Base-by-base conservation (phyloP, 37 sponge, comb jelly and placozoan species). In the Ephydatia muelleri region DNA sequence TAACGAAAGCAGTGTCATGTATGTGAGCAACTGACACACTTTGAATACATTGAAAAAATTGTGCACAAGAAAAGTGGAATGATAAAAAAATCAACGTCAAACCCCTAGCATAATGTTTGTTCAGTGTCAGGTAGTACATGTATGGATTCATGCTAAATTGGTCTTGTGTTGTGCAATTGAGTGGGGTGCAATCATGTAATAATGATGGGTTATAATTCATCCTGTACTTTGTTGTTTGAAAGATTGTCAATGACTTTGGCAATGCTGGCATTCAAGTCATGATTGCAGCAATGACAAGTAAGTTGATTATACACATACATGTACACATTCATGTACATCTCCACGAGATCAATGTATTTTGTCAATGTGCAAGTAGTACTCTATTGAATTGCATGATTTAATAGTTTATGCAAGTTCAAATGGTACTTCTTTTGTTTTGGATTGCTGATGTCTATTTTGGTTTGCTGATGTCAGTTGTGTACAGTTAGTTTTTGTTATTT, bases 251-350 rank as follows among this genome's bases (percentile, higher is more conserved):
- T 31, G 90, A 89, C 39, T 89, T 84, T 80, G 85, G 85, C 32
- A 69, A 80, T 36, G 11, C 32, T 68, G 83, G 70, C 35, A 39
- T 91, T 21, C 91, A 91, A 79, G 91, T 91, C 36, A 38, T 91
- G 49, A 79, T 91, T 65, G 91, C 86, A 22, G 78, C 85, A 12
- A 86, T 86, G 80, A 91, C 83, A 36, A 86, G 91, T 91, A 76
- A 72, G 83, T 48, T 8, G 9, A 19, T 28, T 32, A 19, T 65
- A 64, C 0, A 57, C 16, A 16, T 57, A 1, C 1, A 16, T 57
- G 57, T 8, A 43, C 8, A 43, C 47, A 43, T 43, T 11, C 47
- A 43, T 43, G 47, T 11, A 11, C 3, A n/a, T n/a, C n/a, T n/a
- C n/a, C n/a, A 5, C 72, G 76, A 72, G 4, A 39, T n/a, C 13